Evolutionary conservation across 2,113 vertebrate genomes (phyloP).

Genomic region (Mus musculus): GRCm39 chr6:29909501-29910000

Average conservation of each 20-base stretch:
- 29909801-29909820: constrained; percentile 29
- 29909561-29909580: constrained; percentile 45
- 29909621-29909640: constrained; percentile 56
- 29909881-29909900: constrained; percentile 42
- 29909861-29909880: constrained; percentile 36
- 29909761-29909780: constrained; percentile 63
- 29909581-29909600: constrained; percentile 47
- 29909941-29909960: constrained; percentile 39
- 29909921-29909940: constrained; percentile 59
- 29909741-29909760: constrained; percentile 75
- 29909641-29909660: constrained; percentile 41
- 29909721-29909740: constrained; percentile 42
- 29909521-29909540: constrained; percentile 74
- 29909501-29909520: constrained; percentile 61
- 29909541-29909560: constrained; percentile 57
- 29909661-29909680: constrained; percentile 60
- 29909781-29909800: constrained; percentile 46
- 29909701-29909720: constrained; percentile 52
- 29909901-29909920: constrained; percentile 54
- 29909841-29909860: constrained; percentile 47
- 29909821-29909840: constrained; percentile 50
- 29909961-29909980: background rate
- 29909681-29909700: constrained; percentile 61
- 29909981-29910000: constrained; percentile 36
- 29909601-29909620: constrained; percentile 64